A percentile compares a stretch with the other conserved stretches of the same genome.
Evolutionary conservation across 2,113 vertebrate genomes (phyloP).

Genomic region (Rafetus swinhoei): DNA sequence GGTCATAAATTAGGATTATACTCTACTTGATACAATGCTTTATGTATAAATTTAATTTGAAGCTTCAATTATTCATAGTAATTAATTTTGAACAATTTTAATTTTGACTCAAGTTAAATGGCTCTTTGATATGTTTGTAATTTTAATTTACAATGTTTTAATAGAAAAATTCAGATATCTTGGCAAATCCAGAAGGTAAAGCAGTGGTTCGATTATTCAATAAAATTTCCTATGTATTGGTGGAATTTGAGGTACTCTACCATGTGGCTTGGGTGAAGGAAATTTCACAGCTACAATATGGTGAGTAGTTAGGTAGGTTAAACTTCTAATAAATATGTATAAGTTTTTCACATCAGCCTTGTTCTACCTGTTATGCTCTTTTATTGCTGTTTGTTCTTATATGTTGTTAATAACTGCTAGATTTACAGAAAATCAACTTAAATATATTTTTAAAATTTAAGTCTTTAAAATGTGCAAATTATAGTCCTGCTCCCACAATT

Average conservation of each 20-base stretch:
- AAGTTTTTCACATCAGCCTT: background rate
- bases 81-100: background rate
- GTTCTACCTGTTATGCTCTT: background rate
- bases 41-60: background rate
- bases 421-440: background rate
- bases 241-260: slow-evolving; percentile 82
- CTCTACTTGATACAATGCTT: background rate
- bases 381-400: background rate
- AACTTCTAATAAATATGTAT: background rate
- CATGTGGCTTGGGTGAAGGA: slow-evolving; percentile 83
- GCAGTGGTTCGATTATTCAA: slow-evolving; percentile 83
- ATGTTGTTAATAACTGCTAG: background rate
- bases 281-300: slow-evolving; percentile 75
- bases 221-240: slow-evolving; percentile 79
- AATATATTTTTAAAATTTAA: background rate
- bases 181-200: slow-evolving; percentile 81
- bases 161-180: slow-evolving; percentile 84
- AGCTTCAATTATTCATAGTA: background rate
- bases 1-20: background rate
- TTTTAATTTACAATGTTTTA: slow-evolving; percentile 38
- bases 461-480: background rate
- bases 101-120: background rate
- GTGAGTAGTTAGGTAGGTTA: slow-evolving; percentile 61
- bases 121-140: background rate
- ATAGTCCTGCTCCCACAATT: background rate